Evolutionary conservation across 2,797 vertebrate species (phyloP).

Genomic region (Microctenopoma lineatum): DNA sequence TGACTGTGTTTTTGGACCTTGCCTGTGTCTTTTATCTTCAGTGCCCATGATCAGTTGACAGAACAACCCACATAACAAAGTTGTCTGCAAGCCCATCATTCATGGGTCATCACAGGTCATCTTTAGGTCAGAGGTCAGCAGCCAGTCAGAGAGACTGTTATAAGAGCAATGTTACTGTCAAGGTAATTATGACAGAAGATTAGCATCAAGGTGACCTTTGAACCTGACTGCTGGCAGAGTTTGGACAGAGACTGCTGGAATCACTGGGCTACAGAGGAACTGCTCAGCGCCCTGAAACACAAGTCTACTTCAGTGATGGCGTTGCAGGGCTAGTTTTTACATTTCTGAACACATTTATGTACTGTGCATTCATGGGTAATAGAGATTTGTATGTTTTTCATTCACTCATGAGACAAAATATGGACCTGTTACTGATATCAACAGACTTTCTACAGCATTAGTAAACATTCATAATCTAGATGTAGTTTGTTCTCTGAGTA

Average conservation of each 20-base stretch:
- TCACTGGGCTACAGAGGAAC: neutral
- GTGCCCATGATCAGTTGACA: no score
- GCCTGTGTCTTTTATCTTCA: no score
- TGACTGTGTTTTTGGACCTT: no score
- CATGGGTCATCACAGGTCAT: neutral
- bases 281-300: neutral
- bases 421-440: constrained; percentile 6
- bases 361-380: neutral
- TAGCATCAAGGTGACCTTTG: constrained; percentile 39
- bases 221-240: constrained; percentile 21
- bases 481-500: neutral
- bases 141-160: constrained; percentile 8
- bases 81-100: neutral
- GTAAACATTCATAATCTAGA: constrained; percentile 6
- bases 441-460: neutral
- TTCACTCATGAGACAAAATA: neutral
- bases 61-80: no score
- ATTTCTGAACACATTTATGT: no score
- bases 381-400: no score
- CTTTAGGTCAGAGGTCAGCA: constrained; percentile 46
- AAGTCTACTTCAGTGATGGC: no score
- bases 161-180: constrained; percentile 39
- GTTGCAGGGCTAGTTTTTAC: no score
- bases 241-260: constrained; percentile 3
- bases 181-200: constrained; percentile 54